Conservation (phyloP, 1,140 invertebrate genomes). For the Conus ventricosus region DNA sequence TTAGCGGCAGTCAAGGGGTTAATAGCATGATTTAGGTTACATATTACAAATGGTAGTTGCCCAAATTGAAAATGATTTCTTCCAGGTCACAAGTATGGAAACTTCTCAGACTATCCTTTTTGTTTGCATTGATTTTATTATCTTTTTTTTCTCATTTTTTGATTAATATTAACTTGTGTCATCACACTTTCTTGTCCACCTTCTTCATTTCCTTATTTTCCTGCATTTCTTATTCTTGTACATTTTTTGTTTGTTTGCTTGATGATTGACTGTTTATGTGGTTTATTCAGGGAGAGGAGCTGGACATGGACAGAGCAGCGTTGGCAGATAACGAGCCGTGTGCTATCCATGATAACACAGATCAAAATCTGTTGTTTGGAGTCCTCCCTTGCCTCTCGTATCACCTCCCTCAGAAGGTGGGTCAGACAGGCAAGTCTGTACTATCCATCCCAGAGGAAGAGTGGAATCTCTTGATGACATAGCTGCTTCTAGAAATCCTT, state of each 20-base stretch:
- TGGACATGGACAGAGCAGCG: slow-evolving; percentile 29
- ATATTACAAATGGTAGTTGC: no score
- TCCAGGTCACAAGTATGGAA: no score
- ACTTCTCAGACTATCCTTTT: no score
- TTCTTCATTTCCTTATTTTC: no score
- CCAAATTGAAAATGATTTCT: no score
- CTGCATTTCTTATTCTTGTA: no score
- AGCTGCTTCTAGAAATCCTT: no score
- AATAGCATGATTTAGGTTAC: no score
- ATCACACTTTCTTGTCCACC: not conserved
- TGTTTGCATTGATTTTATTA: no score
- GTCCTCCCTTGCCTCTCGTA: slow-evolving; percentile 37
- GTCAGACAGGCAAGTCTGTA: not conserved
- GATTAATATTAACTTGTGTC: no score
- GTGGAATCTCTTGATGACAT: not conserved
- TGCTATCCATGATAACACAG: slow-evolving; percentile 88
- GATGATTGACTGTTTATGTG: not conserved
- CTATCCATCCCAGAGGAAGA: not conserved
- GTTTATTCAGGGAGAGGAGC: slow-evolving; percentile 33
- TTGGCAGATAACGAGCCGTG: slow-evolving; percentile 84
- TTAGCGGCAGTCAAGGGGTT: no score
- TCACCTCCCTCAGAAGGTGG: slow-evolving; percentile 46
- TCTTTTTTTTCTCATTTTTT: not conserved
- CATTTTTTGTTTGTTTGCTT: no score
- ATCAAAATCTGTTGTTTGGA: slow-evolving; percentile 83